These are phyloP conservation scores for Phenganax stokvisi DNA, from an alignment of 92 coral and sea anemone genomes.

Conservation along the genomic window DNA sequence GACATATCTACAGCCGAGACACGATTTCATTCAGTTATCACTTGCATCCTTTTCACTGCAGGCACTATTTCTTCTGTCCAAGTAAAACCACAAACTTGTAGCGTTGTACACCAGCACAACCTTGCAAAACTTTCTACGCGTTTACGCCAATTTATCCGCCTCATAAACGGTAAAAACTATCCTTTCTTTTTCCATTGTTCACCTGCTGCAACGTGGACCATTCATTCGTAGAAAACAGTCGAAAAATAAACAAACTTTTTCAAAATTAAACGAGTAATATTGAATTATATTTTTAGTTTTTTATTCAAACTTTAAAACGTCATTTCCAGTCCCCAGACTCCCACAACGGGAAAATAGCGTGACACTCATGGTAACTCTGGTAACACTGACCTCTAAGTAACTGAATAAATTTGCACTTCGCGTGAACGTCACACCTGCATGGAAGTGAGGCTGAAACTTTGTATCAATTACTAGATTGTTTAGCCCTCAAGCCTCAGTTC, in stretches of 20 bases:
- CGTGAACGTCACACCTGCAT: too few relatives aligned
- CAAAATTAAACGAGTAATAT: not conserved
- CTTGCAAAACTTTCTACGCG: not conserved
- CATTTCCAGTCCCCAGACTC: not conserved
- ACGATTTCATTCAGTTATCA: not conserved
- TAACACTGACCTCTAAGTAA: not conserved
- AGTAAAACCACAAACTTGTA: not conserved
- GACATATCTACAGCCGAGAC: constrained; percentile 8
- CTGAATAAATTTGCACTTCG: not conserved
- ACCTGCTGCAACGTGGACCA: not conserved
- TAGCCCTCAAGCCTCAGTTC: too few relatives aligned
- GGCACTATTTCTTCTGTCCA: not conserved
- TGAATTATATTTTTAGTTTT: not conserved
- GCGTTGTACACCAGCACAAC: not conserved
- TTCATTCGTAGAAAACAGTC: constrained; percentile 2
- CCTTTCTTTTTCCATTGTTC: not conserved
- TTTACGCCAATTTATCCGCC: not conserved
- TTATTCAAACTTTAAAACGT: not conserved
- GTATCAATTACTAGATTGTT: too few relatives aligned
- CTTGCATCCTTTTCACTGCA: not conserved
- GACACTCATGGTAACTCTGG: not conserved
- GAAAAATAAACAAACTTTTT: not conserved
- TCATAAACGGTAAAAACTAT: not conserved
- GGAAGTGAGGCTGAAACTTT: too few relatives aligned
- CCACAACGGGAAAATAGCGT: not conserved